Conservation (phyloP, 2,888 invertebrate species). For the Pollenia amentaria region DNA sequence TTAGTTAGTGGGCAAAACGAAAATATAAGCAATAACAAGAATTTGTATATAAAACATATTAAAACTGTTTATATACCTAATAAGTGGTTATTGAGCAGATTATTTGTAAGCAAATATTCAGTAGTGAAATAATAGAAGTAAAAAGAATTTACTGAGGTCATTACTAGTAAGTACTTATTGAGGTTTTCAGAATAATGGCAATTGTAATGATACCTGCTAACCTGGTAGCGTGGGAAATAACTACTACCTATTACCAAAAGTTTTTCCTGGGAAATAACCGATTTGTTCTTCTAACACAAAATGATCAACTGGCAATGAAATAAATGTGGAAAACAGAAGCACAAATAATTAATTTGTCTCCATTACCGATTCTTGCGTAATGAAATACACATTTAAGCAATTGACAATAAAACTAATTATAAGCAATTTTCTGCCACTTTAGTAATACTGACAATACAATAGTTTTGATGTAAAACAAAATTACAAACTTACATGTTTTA, state of each 20-base stretch:
- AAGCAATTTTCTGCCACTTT: constrained; percentile 9
- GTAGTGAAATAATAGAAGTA: too few relatives aligned
- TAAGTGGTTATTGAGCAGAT: too few relatives aligned
- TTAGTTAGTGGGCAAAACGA: too few relatives aligned
- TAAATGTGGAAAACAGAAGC: background rate
- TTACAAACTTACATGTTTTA: background rate
- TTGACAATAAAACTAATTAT: background rate
- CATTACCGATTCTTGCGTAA: constrained; percentile 8
- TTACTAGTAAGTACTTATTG: too few relatives aligned
- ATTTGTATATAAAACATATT: too few relatives aligned
- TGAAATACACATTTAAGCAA: background rate
- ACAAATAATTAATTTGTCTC: constrained; percentile 32
- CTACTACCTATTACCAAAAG: background rate
- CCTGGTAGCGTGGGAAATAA: too few relatives aligned
- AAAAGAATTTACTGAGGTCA: too few relatives aligned
- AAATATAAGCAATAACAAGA: too few relatives aligned
- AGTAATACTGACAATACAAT: background rate
- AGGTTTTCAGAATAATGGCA: too few relatives aligned
- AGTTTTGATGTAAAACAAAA: constrained; percentile 8
- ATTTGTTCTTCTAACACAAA: background rate
- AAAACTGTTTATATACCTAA: too few relatives aligned
- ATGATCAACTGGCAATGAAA: background rate
- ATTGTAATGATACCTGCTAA: too few relatives aligned
- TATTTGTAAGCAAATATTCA: too few relatives aligned
- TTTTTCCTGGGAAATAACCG: background rate